Base-by-base conservation (phyloP, 1,140 invertebrate species). In the Manduca sexta region DNA sequence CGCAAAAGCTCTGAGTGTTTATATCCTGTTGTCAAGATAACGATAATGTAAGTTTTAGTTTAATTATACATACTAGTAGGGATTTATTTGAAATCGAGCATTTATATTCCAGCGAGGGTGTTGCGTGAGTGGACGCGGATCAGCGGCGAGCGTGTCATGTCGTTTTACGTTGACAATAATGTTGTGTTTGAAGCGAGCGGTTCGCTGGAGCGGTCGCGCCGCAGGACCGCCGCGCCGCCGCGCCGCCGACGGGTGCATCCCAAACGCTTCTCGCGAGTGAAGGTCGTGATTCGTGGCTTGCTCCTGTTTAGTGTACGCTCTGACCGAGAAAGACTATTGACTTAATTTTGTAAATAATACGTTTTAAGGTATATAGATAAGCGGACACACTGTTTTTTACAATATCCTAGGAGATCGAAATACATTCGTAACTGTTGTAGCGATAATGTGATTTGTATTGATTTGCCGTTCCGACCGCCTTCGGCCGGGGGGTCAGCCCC, bases 301-400 rank as follows among this genome's bases (percentile, higher is more conserved):
- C 58, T 64, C 61, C 53, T 66, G 54, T 58, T 64, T 64, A 69
- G 64, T 74, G 75, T 78, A 69, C 64, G 72, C 74, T 79, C 62
- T 68, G 64, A 70, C 68, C 62, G 73, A 80, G 62, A 74, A 80
- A 78, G 71, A 78, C 74, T 74, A 71, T 68, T 64, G 65, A 82
- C 67, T 77, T 81, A 78, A 83, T 77, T 74, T 77, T 84, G 80
- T 84, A 84, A 68, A 84, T 84, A 84, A 66, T 82, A 78, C 21
- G 71, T 65, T 68, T 46, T 84, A 82, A 84, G 78, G 56, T 78
- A 74, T 48, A 64, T 76, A 73, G 63, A 56, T 78, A 80, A 80
- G 72, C 65, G 66, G 65, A 74, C 69, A 80, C 72, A 79, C 76
- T 76, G 78, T 84, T 84, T 84, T 84, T 84, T 82, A 84, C 75